Base-by-base conservation (phyloP, 2,888 invertebrate species). In the Rhyacophila evoluta region DNA sequence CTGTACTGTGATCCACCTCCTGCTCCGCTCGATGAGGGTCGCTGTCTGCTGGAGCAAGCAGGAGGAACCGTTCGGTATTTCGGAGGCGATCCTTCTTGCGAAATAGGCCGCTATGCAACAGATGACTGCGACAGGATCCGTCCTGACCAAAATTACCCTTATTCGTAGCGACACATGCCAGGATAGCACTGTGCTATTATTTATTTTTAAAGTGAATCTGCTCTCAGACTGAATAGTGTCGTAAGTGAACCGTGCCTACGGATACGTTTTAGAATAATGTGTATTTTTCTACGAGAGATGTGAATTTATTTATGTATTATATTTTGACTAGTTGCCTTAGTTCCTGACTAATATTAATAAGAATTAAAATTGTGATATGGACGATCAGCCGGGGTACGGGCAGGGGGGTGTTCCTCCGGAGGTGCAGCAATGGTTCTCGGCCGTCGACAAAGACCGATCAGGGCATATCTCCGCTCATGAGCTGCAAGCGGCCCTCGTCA, bases 371-470 rank as follows among this genome's bases (percentile, higher is more conserved):
- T 83, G 74, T 75, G 76, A 80, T 77, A 72, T 70, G 75, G 41
- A 55, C 25, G 55, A 83, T 0, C 83, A 84, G 41, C 83, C 84
- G 19, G 84, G 83, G 8, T 83, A 83, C 41, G 83, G 72, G 84
- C 87, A 71, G 19, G 88, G 72, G 84, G 86, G 39, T 86, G 87
- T 92, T 0, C 91, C 91, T 74, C 95, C 96, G 0, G 94, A 96
- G 86, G 92, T 95, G 0, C 93, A 93, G 83, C 93, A 94, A 84
- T 97, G 97, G 96, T 97, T 97, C 85, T 86, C 87, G 28, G 92
- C 95, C 12, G 97, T 97, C 0, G 97, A 97, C 85, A 91, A 91
- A 83, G 97, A 97, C 85, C 91, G 92, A 29, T 96, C 96, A 15
- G 97, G 97, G 1, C 92, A 93, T 85, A 97, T 97, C 74, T 92